Evolutionary conservation across 2,113 vertebrate genomes (phyloP).

Genomic region (Pterocles burchelli): DNA sequence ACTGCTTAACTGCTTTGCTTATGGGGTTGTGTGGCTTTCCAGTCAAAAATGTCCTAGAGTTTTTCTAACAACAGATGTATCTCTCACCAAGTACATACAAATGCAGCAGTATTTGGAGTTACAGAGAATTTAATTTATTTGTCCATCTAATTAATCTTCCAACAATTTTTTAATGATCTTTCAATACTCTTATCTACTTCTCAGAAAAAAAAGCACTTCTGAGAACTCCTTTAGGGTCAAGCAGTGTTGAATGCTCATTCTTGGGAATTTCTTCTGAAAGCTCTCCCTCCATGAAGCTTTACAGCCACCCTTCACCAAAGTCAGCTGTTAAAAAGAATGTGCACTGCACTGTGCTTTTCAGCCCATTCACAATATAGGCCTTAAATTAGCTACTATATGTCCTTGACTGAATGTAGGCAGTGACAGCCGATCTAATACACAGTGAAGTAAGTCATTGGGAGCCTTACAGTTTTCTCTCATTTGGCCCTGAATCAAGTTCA

Average conservation of each 20-base stretch:
- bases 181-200: fast-evolving
- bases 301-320: not conserved
- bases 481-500: slow-evolving; percentile 23
- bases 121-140: not conserved
- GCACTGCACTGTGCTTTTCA: not conserved
- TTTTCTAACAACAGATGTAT: not conserved
- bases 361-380: not conserved
- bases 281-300: not conserved
- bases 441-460: slow-evolving; percentile 29
- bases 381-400: slow-evolving; percentile 21
- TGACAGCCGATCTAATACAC: not conserved
- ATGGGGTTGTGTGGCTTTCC: not conserved
- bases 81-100: not conserved
- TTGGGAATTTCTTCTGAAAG: not conserved
- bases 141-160: not conserved
- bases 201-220: not conserved
- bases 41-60: not conserved
- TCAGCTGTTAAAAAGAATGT: not conserved
- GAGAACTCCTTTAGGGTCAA: not conserved
- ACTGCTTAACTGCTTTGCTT: not conserved
- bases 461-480: slow-evolving; percentile 8
- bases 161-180: not conserved
- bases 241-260: not conserved
- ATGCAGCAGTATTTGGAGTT: not conserved
- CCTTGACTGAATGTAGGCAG: slow-evolving; percentile 3